Evolutionary conservation across 1,140 invertebrate species (phyloP).

Genomic region (Ceratosolen fusciceps): DNA sequence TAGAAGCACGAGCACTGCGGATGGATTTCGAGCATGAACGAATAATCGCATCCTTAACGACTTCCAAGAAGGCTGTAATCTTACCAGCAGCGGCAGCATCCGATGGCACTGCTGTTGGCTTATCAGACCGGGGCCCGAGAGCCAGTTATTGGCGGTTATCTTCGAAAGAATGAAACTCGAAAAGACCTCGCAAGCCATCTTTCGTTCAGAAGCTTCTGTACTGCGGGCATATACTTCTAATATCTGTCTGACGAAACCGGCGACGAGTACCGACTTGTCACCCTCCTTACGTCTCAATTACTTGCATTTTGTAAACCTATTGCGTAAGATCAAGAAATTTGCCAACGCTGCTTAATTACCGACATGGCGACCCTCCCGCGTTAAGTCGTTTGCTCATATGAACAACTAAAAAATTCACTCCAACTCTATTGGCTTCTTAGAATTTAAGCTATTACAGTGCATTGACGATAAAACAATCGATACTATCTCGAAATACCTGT

Average conservation of each 20-base stretch:
- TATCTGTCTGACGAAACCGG: neutral
- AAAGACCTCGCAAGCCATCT: neutral
- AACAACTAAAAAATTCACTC: neutral
- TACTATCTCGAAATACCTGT: neutral
- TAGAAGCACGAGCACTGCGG: neutral
- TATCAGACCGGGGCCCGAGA: neutral
- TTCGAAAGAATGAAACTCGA: neutral
- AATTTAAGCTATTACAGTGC: neutral
- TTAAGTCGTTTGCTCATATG: neutral
- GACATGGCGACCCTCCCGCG: neutral
- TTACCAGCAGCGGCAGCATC: neutral
- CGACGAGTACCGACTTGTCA: no score
- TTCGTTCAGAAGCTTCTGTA: neutral
- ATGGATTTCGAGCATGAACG: neutral
- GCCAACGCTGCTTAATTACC: neutral
- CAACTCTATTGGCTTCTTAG: neutral
- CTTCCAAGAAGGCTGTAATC: constrained; percentile 18
- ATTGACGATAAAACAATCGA: neutral
- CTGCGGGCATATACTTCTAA: neutral
- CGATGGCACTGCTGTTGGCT: neutral
- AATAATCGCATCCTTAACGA: constrained; percentile 20
- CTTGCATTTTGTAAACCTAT: no score
- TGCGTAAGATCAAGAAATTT: neutral
- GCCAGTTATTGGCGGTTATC: constrained; percentile 6
- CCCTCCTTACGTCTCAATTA: no score